Evolutionary conservation across 2,113 vertebrate species (phyloP).

Genomic region (Lasiurus borealis): DNA sequence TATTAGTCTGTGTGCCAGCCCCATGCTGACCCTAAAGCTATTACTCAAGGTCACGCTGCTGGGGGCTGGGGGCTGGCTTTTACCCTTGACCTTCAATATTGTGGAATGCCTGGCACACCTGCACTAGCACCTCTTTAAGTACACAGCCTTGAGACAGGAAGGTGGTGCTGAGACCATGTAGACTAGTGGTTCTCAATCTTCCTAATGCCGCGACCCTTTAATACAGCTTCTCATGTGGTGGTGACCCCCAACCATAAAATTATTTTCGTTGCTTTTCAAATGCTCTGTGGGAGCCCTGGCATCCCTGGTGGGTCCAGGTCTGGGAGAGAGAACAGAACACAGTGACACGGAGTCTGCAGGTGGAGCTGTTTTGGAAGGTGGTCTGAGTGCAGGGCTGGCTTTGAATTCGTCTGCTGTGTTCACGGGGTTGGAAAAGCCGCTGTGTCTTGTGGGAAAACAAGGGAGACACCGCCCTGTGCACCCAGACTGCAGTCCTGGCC

Average conservation of each 20-base stretch:
- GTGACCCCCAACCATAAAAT: too few relatives aligned
- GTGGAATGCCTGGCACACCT: too few relatives aligned
- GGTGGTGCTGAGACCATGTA: too few relatives aligned
- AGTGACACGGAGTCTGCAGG: neutral
- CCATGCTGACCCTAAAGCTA: neutral
- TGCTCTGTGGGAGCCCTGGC: neutral
- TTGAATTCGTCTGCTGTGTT: neutral
- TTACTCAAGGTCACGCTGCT: neutral
- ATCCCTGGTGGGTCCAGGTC: neutral
- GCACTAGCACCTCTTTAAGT: too few relatives aligned
- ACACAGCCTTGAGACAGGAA: too few relatives aligned
- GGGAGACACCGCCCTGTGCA: neutral
- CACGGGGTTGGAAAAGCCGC: neutral
- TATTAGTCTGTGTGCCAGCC: neutral
- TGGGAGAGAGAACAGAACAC: conserved; percentile 7
- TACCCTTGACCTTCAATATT: neutral
- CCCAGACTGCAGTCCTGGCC: neutral
- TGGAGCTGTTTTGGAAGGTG: neutral
- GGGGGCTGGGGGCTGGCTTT: neutral
- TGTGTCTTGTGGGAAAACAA: neutral
- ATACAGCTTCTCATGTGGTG: too few relatives aligned
- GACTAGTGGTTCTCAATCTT: too few relatives aligned
- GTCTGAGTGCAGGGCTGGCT: neutral
- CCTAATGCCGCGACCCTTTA: too few relatives aligned
- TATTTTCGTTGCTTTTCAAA: neutral